Evolutionary conservation across 2,888 invertebrate genomes (phyloP), one percentile per base, ranked within the genome.

Genomic region (Azorinus chamasolen): DNA sequence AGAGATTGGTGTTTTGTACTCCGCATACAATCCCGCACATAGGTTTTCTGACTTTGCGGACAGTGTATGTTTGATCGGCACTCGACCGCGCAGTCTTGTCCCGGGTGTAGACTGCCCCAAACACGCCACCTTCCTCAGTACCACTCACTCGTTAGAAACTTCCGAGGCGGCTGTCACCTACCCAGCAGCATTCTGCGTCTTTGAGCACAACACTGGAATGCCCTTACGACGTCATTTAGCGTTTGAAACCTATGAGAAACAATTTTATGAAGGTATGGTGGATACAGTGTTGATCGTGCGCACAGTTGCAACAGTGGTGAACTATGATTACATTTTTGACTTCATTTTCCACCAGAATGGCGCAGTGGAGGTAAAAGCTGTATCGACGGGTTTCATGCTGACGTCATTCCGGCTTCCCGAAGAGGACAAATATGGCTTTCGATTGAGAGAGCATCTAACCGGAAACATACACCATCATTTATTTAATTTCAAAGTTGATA

Each of bases 251-350:
- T 43, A 45, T 20, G 54, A 54, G 1, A 41, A 57, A 4, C 50
- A 58, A 46, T 84, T 86, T 58, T 90, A 89, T 68, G 87, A 84
- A 27, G 90, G 90, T 1, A 83, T 89, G 86, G 58, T 74, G 25
- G 87, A 87, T 61, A 72, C 78, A 6, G 88, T 86, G 6, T 70
- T 91, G 0, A 79, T 85, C 1, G 64, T 90, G 3, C 62, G 90
- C 48, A 84, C 85, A 14, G 84, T 89, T 14, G 20, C 85, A 6
- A 83, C 88, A 2, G 77, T 91, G 4, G 80, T 76, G 5, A 91
- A 90, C 68, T 91, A 91, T 64, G 90, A 90, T 53, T 91, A 91
- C 58, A 79, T 91, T 2, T 65, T 90, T 43, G 91, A 91, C 66
- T 89, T 87, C 25, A 78, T 89, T 18, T 89, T 91, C 57, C 88